phyloP scores from a whole-genome alignment of 1,140 invertebrate species.

The Ridgeia piscesae region DNA sequence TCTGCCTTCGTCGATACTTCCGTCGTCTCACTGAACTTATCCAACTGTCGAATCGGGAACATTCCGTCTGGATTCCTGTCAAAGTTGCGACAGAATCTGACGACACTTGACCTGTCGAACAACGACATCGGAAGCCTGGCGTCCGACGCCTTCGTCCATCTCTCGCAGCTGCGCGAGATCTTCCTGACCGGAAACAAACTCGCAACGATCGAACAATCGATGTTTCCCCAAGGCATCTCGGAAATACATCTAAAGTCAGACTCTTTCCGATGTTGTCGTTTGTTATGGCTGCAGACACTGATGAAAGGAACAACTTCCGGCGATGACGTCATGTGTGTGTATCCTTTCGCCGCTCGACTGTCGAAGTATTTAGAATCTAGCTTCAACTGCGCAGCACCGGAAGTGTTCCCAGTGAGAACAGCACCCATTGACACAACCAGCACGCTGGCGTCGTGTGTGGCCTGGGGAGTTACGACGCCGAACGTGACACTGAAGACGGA shows the following conservation, averaged over 20 bases:
- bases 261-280: neutral
- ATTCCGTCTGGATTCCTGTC: neutral
- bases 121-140: neutral
- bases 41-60: neutral
- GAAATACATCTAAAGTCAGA: neutral
- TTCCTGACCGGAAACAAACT: neutral
- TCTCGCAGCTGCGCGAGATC: neutral
- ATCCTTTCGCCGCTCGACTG: neutral
- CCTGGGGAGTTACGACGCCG: neutral
- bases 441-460: neutral
- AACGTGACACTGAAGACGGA: neutral
- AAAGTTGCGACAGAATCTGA: neutral
- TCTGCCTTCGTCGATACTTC: neutral
- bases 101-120: neutral
- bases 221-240: neutral
- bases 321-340: neutral
- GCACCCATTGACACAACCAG: neutral
- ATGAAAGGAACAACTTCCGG: neutral
- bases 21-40: neutral
- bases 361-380: neutral
- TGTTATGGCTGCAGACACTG: neutral
- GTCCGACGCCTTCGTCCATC: neutral
- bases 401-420: neutral
- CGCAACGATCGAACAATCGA: neutral
- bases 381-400: neutral